Evolutionary conservation across 1,140 invertebrate genomes (phyloP), one percentile per base, ranked within the genome.

Genomic region (Stenopsyche tienmushanensis): DNA sequence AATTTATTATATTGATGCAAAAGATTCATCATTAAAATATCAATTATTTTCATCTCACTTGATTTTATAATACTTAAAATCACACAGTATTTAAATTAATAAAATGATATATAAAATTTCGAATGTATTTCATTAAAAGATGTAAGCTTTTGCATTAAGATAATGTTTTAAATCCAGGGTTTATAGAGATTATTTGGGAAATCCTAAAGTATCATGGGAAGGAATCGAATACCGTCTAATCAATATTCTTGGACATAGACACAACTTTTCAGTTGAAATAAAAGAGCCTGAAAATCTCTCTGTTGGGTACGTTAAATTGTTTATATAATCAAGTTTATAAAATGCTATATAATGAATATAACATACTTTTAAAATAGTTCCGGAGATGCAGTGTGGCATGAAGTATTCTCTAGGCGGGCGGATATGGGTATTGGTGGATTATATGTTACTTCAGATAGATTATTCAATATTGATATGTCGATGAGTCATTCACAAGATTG

Each of bases 221-320:
- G 88, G 88, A 8, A 76, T 88, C 20, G 89, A 91, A 80, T 76
- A 87, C 39, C 78, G 85, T 66, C 70, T 90, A 23, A 66, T 90
- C 0, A 80, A 80, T 34, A 69, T 89, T 44, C 74, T 90, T 7
- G 80, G 83, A 0, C 72, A 81, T 65, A 78, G 82, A 53, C 82
- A 88, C 45, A 90, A 90, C 74, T 89, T 91, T 69, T 85, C 86
- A 0, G 77, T 85, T 5, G 88, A 89, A 70, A 83, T 88, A 57
- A 74, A 80, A 17, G 86, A 88, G 71, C 80, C 85, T 10, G 75
- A 72, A 13, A 77, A 81, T 67, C 62, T 72, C 60, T 63, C 69
- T 57, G 66, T 83, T 65, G 84, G 83, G 83, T 84, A 78, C 47
- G 7, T 45, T 59, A 44, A 42, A 7, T 7, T 54, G 13, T 44